Percentiles rank a stretch among this genome's conserved stretches.
Evolutionary conservation across 2,888 invertebrate genomes (phyloP).

Genomic region (Pyrocoelia pectoralis): DNA sequence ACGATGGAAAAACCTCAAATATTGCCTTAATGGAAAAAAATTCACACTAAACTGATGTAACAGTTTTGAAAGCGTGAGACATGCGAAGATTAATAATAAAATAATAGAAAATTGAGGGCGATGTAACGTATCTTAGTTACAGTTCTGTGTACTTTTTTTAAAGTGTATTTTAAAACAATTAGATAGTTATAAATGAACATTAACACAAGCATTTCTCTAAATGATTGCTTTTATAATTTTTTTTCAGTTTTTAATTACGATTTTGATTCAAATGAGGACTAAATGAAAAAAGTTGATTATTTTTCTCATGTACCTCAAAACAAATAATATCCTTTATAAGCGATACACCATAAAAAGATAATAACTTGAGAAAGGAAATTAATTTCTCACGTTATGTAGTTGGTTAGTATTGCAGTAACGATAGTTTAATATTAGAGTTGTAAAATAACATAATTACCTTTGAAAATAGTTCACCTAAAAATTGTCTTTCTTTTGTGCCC

Average conservation of each 20-base stretch:
- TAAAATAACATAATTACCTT: neutral
- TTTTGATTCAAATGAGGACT: neutral
- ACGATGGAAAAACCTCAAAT: neutral
- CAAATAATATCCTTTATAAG: neutral
- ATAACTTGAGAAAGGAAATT: constrained; percentile 11
- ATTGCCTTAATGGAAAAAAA: neutral
- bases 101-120: neutral
- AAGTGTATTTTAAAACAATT: neutral
- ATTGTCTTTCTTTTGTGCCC: neutral
- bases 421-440: constrained; percentile 1
- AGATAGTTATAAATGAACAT: too few relatives aligned
- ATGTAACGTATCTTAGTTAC: neutral
- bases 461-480: neutral
- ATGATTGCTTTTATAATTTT: neutral
- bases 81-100: neutral
- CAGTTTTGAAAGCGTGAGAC: neutral
- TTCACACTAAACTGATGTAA: neutral
- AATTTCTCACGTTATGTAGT: constrained; percentile 6
- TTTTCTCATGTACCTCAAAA: neutral
- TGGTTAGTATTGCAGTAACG: neutral
- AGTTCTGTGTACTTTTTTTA: neutral
- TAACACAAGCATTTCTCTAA: neutral
- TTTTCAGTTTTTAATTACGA: neutral
- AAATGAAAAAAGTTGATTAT: neutral
- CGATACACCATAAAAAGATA: constrained; percentile 3